Percentiles rank a stretch among this genome's conserved stretches.
Conservation (phyloP, 2,797 vertebrate species). For the Sebastes taczanowskii region DNA sequence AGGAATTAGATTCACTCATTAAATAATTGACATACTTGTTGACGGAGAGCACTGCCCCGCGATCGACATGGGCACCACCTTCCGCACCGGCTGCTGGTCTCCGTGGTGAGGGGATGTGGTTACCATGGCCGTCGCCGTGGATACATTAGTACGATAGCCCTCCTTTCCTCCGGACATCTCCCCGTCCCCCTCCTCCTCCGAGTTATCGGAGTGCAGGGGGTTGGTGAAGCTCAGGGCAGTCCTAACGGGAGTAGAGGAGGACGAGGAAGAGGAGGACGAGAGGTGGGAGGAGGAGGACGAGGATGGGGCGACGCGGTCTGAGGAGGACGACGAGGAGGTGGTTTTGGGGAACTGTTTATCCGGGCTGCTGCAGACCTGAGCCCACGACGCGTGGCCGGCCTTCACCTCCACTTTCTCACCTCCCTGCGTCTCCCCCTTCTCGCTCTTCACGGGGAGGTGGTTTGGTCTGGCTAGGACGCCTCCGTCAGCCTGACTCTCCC, state of each 20-base stretch:
- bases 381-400: slow-evolving; percentile 82
- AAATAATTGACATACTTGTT: slow-evolving; percentile 85
- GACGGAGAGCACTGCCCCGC: slow-evolving; percentile 82
- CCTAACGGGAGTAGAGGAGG: slow-evolving; percentile 73
- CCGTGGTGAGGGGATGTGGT: slow-evolving; percentile 78
- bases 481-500: slow-evolving; percentile 62
- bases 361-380: slow-evolving; percentile 65
- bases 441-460: slow-evolving; percentile 87
- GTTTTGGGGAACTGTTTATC: slow-evolving; percentile 74
- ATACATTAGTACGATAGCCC: slow-evolving; percentile 79
- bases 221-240: slow-evolving; percentile 95
- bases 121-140: slow-evolving; percentile 88
- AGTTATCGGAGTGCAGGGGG: slow-evolving; percentile 95
- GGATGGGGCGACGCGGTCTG: slow-evolving; percentile 73
- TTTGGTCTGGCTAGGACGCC: slow-evolving; percentile 85
- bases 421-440: slow-evolving; percentile 64
- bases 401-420: slow-evolving; percentile 83
- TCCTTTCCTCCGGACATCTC: slow-evolving; percentile 67
- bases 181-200: slow-evolving; percentile 87
- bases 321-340: slow-evolving; percentile 73
- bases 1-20: not conserved
- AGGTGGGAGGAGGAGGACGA: slow-evolving; percentile 72
- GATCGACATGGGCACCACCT: slow-evolving; percentile 92
- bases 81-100: slow-evolving; percentile 84
- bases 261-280: slow-evolving; percentile 71